Percentiles rank a stretch among this genome's conserved stretches.
Evolutionary conservation across 2,797 vertebrate genomes (phyloP).

Genomic region (Falco berigora): DNA sequence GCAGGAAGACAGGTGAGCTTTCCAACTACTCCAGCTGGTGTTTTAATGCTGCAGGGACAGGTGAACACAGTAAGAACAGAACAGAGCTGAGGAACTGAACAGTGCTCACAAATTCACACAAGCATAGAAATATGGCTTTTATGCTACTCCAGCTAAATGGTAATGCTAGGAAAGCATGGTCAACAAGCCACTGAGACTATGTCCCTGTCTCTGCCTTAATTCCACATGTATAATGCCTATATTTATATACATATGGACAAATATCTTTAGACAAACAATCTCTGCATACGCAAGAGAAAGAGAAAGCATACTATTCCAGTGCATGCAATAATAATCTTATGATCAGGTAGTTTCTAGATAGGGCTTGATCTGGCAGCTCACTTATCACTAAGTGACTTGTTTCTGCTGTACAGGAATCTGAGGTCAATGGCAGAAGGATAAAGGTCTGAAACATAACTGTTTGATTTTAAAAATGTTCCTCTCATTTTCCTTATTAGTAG

Average conservation of each 20-base stretch:
- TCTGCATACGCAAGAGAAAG: neutral
- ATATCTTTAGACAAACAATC: neutral
- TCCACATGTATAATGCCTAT: accelerated
- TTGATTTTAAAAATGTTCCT: neutral
- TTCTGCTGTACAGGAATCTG: neutral
- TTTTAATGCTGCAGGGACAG: neutral
- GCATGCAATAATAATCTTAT: neutral
- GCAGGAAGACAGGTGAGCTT: neutral
- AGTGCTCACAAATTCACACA: neutral
- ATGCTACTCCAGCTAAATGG: neutral
- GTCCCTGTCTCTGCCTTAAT: neutral
- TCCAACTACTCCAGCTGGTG: neutral
- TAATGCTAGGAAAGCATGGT: neutral
- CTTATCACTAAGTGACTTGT: neutral
- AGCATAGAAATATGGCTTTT: neutral
- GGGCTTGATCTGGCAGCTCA: neutral
- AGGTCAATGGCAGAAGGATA: neutral
- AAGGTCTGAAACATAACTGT: neutral
- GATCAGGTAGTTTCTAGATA: neutral
- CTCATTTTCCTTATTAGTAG: neutral
- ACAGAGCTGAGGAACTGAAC: neutral
- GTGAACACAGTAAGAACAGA: neutral
- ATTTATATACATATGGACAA: neutral
- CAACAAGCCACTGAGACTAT: neutral
- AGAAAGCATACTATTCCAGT: neutral